Conservation (phyloP, 2,113 vertebrate species). For the Lethenteron camtschaticum region DNA sequence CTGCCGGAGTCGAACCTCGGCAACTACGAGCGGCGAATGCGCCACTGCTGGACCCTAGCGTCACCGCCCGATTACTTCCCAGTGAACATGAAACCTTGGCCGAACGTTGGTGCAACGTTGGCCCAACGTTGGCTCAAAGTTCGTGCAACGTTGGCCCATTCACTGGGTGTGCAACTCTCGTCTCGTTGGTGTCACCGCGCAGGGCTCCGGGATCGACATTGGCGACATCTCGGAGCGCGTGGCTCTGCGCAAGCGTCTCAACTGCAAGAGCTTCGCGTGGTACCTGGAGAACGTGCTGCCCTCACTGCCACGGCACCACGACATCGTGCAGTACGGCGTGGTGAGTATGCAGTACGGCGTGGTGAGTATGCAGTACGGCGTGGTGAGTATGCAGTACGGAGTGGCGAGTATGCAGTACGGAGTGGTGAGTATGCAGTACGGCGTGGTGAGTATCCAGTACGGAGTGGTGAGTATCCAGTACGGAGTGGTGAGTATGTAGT, state of each 20-base stretch:
- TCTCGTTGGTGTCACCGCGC: neutral
- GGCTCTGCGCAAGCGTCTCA: conserved; percentile 48
- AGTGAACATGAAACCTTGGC: no score
- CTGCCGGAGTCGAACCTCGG: no score
- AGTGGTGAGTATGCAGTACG: conserved; percentile 37
- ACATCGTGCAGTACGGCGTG: conserved; percentile 48
- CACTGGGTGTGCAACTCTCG: no score
- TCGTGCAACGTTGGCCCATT: no score
- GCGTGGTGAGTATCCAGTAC: no score
- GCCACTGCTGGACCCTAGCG: no score
- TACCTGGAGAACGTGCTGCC: conserved; percentile 94
- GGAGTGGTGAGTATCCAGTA: no score
- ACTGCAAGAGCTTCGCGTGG: conserved; percentile 89
- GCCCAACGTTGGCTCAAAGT: no score
- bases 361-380: conserved; percentile 35
- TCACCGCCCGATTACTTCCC: no score
- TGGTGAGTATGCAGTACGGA: conserved; percentile 36
- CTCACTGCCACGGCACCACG: conserved; percentile 85
- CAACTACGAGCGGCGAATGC: no score
- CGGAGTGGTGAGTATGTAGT: no score
- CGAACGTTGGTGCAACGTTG: no score
- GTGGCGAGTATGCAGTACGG: conserved; percentile 42
- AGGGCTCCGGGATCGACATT: conserved; percentile 95
- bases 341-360: conserved; percentile 20
- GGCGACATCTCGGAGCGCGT: conserved; percentile 69